These are phyloP conservation scores for Paralvinella palmiformis DNA, from an alignment of 1,140 invertebrate genomes.

Conservation along the genomic window DNA sequence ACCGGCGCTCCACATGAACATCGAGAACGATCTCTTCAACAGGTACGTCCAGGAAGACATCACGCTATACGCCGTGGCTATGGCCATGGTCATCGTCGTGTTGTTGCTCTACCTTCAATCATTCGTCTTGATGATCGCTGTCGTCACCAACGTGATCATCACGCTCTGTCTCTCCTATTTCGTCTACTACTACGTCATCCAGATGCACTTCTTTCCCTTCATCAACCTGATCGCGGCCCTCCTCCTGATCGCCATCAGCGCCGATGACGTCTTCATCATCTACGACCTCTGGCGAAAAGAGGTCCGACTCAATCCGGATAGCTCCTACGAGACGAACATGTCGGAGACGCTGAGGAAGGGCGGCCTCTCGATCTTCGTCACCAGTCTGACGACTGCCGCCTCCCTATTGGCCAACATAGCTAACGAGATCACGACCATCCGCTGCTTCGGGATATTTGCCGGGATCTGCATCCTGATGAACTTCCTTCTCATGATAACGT, in stretches of 20 bases:
- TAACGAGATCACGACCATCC: constrained; percentile 87
- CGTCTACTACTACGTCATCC: constrained; percentile 10
- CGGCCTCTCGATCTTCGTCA: constrained; percentile 83
- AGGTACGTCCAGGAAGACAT: background rate
- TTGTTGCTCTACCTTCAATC: constrained; percentile 8
- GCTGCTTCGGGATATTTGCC: constrained; percentile 92
- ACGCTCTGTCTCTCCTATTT: constrained; percentile 12
- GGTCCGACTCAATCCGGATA: background rate
- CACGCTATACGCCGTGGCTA: background rate
- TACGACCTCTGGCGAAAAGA: constrained; percentile 15
- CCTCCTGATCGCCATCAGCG: constrained; percentile 14
- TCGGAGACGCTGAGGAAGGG: constrained; percentile 73
- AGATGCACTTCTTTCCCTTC: constrained; percentile 15
- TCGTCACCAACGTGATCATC: constrained; percentile 8
- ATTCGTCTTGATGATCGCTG: constrained; percentile 7
- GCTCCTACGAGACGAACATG: constrained; percentile 54
- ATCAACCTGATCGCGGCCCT: constrained; percentile 12
- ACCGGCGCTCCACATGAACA: background rate
- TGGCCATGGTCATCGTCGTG: background rate
- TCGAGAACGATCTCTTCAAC: background rate
- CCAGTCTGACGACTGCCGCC: constrained; percentile 83
- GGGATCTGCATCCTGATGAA: constrained; percentile 82
- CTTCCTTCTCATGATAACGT: constrained; percentile 81
- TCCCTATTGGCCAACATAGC: constrained; percentile 87
- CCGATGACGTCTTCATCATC: constrained; percentile 21